A percentile compares a stretch with the other conserved stretches of the same genome.
Evolutionary conservation across 92 coral and sea anemone species (phyloP).

Genomic region (Umimayanthus chanpuru): DNA sequence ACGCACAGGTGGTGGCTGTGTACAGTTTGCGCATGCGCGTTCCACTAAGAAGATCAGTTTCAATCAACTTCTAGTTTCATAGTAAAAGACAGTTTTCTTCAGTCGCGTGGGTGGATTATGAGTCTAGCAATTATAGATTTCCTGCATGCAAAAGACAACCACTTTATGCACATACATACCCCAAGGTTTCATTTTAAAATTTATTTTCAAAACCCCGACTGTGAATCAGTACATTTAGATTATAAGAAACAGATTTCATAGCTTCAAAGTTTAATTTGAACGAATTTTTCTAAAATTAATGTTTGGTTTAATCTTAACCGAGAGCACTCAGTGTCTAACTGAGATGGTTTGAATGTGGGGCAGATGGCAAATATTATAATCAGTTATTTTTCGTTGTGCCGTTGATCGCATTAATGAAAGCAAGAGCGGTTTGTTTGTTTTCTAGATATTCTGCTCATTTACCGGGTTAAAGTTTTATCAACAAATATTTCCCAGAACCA

Average conservation of each 20-base stretch:
- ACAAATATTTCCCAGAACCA: neutral
- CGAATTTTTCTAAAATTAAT: too few species aligned
- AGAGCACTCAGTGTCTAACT: neutral
- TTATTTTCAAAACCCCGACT: neutral
- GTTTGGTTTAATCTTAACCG: too few species aligned
- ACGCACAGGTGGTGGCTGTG: neutral
- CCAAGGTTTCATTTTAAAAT: neutral
- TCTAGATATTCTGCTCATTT: neutral
- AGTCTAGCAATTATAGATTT: too few species aligned
- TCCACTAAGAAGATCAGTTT: neutral
- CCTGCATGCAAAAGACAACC: neutral
- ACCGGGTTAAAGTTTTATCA: neutral
- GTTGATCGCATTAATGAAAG: neutral
- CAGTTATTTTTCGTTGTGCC: neutral
- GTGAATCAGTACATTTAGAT: neutral
- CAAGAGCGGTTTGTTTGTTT: neutral
- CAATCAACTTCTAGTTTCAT: neutral
- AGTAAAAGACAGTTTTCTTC: neutral
- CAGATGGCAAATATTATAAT: neutral
- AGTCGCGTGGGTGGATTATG: neutral
- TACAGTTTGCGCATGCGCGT: neutral
- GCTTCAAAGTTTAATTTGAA: neutral
- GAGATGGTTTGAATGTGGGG: neutral
- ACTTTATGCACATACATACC: neutral
- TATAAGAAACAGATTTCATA: too few species aligned